Percentiles rank a stretch among this genome's conserved stretches.
These are phyloP conservation scores for Lysandra coridon DNA, from an alignment of 2,888 invertebrate species.

Conservation along the genomic window DNA sequence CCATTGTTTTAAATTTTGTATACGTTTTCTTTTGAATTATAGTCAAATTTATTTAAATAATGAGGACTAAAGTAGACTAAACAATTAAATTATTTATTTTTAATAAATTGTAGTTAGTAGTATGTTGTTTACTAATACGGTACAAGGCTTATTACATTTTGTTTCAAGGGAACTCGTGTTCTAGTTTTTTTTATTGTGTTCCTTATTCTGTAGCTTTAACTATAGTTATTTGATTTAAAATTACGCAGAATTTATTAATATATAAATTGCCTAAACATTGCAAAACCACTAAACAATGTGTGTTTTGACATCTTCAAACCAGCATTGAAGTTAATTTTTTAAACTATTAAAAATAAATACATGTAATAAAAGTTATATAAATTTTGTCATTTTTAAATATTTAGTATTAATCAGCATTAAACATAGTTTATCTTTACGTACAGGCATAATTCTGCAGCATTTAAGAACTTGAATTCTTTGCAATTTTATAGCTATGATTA, in stretches of 20 bases:
- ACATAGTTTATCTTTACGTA: neutral
- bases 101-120: slow-evolving; percentile 17
- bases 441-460: neutral
- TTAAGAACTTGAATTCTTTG: neutral
- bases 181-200: slow-evolving; percentile 5
- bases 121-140: slow-evolving; percentile 10
- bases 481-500: neutral
- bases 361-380: neutral
- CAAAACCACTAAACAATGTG: neutral
- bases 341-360: neutral
- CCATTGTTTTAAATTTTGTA: slow-evolving; percentile 67
- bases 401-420: neutral
- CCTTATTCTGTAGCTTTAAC: neutral
- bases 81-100: neutral
- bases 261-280: neutral
- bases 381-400: neutral
- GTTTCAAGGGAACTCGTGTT: slow-evolving; percentile 19
- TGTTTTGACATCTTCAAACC: neutral
- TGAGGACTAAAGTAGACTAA: neutral
- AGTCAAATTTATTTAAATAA: neutral
- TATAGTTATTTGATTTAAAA: neutral
- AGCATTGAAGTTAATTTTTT: neutral
- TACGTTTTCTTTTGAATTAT: slow-evolving; percentile 58
- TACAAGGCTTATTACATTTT: neutral
- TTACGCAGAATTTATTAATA: neutral